Base-by-base conservation (phyloP, 2,113 vertebrate species). In the Chaetops frenatus region DNA sequence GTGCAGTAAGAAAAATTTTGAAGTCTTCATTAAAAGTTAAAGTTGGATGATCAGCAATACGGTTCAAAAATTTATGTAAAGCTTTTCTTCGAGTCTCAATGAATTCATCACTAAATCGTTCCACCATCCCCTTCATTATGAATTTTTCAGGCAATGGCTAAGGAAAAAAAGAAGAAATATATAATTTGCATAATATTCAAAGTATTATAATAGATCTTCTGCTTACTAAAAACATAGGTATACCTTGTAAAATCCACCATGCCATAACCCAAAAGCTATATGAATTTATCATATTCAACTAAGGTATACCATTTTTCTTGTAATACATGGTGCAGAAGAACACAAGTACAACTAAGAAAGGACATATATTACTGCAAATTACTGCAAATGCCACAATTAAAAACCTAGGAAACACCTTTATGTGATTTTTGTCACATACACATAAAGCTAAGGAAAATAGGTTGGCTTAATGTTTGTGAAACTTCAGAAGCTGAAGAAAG, bases 121-220 rank as follows among this genome's bases (percentile, higher is more conserved):
- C 99, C 96, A 99, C 98, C 98, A 99, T 99, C 86, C 99, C 99
- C 91, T 98, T 99, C 97, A 99, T 98, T 92, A 99, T 98, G 96
- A 99, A 99, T 97, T 99, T 99, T 96, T 99, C 99, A 13, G 99
- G 99, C 83, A 99, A 97, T 0, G 99, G 99, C 99, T 99, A 86
- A 81, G 36, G 72, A 58, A 81, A 94, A 92, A 90, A 93, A 84
- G 7, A 81, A 88, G 31, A 61, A 90, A 40, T 21, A 57, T 15
- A 42, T 31, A 54, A 65, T 60, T 72, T 84, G 45, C 60, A 73
- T 62, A 64, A 36, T 9, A 72, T 57, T 61, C 12, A 0, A 5
- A 8, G 18, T 45, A 66, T 61, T 73, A 15, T 10, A 81, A 74
- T 0, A 81, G 15, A n/a, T 84, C 15, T 64, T 69, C 54, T 84